These are phyloP conservation scores for Plecotus auritus DNA, from an alignment of 2,113 vertebrate species.

Conservation along the genomic window DNA sequence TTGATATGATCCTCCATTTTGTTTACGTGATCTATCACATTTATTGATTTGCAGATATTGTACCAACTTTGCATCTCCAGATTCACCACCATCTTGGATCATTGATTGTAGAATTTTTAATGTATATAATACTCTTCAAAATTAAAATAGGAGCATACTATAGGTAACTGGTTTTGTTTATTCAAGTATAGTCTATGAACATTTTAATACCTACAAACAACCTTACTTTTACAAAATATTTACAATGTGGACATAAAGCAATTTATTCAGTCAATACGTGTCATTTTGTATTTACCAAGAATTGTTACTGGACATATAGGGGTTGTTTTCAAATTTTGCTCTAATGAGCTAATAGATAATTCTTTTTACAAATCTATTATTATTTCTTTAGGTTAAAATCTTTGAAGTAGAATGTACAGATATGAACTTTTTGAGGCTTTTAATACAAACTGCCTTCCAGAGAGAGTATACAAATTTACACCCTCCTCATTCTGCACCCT, in stretches of 20 bases:
- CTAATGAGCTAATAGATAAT: background rate
- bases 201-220: background rate
- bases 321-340: background rate
- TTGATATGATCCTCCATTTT: background rate
- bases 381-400: background rate
- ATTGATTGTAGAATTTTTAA: background rate
- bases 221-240: slow-evolving; percentile 9
- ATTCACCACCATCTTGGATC: background rate
- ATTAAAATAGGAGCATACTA: background rate
- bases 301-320: background rate
- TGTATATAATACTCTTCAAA: background rate
- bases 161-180: background rate
- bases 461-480: background rate
- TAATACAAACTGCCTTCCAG: background rate
- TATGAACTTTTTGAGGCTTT: background rate
- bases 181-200: background rate
- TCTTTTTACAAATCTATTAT: background rate
- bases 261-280: background rate
- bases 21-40: background rate
- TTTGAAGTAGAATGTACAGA: background rate
- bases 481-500: background rate
- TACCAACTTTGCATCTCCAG: background rate
- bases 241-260: background rate
- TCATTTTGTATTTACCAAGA: background rate
- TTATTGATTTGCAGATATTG: background rate